phyloP scores from a whole-genome alignment of 2,113 vertebrate genomes.

The Xiphophorus couchianus region DNA sequence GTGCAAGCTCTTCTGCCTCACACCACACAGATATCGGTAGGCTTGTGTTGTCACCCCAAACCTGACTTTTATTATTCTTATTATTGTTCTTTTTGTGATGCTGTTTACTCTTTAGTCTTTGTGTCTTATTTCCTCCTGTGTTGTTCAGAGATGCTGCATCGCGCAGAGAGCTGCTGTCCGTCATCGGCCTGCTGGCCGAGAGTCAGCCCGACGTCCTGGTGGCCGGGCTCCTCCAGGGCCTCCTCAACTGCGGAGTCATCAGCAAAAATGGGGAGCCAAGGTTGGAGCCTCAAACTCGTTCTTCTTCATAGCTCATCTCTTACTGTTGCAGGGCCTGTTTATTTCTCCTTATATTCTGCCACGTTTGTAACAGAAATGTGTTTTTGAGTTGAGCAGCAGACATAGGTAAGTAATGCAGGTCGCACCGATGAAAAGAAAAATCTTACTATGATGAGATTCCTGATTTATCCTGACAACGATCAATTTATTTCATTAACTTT shows the following conservation, averaged over 20 bases:
- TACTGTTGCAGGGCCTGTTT: background rate
- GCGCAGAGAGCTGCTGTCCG: conserved; percentile 87
- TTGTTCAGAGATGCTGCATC: conserved; percentile 89
- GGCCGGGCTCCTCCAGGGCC: conserved; percentile 86
- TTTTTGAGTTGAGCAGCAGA: no score
- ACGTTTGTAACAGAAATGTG: no score
- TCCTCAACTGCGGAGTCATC: conserved; percentile 89
- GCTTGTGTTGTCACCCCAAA: conserved; percentile 5
- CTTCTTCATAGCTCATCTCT: background rate
- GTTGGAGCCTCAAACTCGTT: conserved; percentile 64
- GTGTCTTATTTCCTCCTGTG: background rate
- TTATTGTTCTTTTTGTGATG: background rate
- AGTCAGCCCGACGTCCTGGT: conserved; percentile 89
- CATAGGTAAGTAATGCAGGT: no score
- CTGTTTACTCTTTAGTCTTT: background rate
- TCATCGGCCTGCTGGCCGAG: conserved; percentile 88
- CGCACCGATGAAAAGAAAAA: no score
- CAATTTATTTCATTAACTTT: no score
- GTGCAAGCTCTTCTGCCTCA: conserved; percentile 96
- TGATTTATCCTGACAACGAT: no score
- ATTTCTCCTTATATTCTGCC: no score
- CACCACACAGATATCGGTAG: conserved; percentile 94
- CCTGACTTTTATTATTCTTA: background rate
- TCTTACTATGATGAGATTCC: no score
- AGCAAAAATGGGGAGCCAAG: conserved; percentile 86